Base-by-base conservation (phyloP, 35 echinoderm and acorn worm species). In the Amphiura filiformis region DNA sequence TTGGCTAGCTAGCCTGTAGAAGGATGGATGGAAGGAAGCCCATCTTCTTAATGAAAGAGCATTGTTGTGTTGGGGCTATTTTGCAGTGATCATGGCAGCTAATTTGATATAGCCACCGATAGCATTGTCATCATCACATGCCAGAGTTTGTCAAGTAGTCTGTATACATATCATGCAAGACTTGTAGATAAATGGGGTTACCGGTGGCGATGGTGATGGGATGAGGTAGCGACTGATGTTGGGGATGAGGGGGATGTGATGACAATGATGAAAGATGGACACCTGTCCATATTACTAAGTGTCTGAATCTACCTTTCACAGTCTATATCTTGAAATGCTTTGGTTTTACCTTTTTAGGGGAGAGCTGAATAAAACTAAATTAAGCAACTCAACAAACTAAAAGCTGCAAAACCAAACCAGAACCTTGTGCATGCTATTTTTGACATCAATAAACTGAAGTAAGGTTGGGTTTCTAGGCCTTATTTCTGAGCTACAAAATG, bases 61-160 rank as follows among this genome's bases (percentile, higher is more conserved):
- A 85, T 85, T 37, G 56, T 64, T 61, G 40, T 31, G 12, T 39
- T 3, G 13, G 17, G 79, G 79, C 79, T 81, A 81, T 81, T 81
- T 42, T 42, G 35, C 17, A 39, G 37, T 22, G 39, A 81, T 81
- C 79, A 81, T 26, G 79, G 23, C 31, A n/a, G 79, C 79, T 81
- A 81, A 81, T 81, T 81, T 81, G 79, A 81, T 81, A 38, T 39
- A 28, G 36, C 34, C 35, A 34, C 20, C 18, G 61, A 39, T 42
- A 42, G 79, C 34, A 39, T 81, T 81, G 79, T 81, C 39, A 42
- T 81, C 20, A 28, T 79, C 22, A 31, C 77, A 0, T n/a, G n/a
- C n/a, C 79, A 18, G 34, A 26, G 7, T 81, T 80, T 81, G n/a
- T 81, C 18, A 39, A 70, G n/a, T n/a, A n/a, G 15, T 70, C 61